phyloP scores from a whole-genome alignment of 2,797 vertebrate species.

The Galago senegalensis region DNA sequence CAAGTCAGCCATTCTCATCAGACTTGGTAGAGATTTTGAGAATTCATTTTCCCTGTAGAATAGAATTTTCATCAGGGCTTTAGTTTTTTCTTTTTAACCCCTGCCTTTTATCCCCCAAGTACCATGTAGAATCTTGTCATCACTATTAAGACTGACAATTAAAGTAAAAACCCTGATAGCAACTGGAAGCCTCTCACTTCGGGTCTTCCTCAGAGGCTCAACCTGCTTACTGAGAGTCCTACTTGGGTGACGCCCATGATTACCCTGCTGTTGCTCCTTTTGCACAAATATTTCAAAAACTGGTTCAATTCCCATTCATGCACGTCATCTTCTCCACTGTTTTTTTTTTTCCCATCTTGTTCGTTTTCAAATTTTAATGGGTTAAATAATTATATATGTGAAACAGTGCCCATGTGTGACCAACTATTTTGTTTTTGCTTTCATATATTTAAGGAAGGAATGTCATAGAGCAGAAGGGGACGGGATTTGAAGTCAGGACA shows the following conservation, averaged over 20 bases:
- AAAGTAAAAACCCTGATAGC: neutral
- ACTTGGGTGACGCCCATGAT: neutral
- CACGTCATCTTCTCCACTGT: neutral
- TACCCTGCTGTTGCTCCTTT: neutral
- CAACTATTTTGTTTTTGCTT: neutral
- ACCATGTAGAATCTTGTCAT: neutral
- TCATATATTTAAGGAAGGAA: neutral
- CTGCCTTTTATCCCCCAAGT: neutral
- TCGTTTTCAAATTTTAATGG: constrained; percentile 14
- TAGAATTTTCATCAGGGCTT: neutral
- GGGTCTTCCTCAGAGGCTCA: neutral
- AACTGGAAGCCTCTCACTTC: neutral
- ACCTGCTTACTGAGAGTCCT: neutral
- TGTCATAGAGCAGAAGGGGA: neutral
- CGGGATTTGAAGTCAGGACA: neutral
- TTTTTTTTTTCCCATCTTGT: neutral
- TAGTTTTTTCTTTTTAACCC: neutral
- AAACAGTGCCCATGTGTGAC: neutral
- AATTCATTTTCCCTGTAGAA: neutral
- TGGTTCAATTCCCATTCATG: neutral
- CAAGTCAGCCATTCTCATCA: neutral
- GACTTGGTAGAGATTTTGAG: neutral
- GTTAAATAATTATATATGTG: neutral
- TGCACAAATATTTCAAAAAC: neutral
- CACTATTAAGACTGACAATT: neutral